Base-by-base conservation (phyloP, 1,140 invertebrate species). In the Ostrea edulis region DNA sequence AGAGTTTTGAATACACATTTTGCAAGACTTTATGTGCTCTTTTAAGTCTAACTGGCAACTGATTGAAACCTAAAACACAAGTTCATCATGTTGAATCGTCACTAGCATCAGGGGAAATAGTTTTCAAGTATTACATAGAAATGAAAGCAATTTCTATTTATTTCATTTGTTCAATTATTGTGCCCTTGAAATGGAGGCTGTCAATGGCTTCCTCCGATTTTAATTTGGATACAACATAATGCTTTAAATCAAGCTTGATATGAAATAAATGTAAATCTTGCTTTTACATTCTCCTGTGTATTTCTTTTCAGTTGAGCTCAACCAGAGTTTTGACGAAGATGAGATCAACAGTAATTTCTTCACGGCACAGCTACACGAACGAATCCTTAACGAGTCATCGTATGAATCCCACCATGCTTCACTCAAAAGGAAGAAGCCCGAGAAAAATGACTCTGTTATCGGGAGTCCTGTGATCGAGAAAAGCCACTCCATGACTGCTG, bases 361-460 rank as follows among this genome's bases (percentile, higher is more conserved):
- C 25, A 44, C 0, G 11, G 11, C 55, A 51, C 54, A n/a, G n/a
- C 17, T 20, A 51, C 86, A 62, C 51, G 55, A 55, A 22, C 51
- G 83, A 62, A 54, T 85, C 53, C 94, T 88, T 92, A 55, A 86
- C 22, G 86, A 85, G 82, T 82, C 35, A 44, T 44, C 93, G 22
- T 86, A 95, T 84, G 95, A 96, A 91, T 96, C 95, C 12, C 96
- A 96, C 87, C 96, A 96, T 93, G 95, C 96, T 25, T 96, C 96
- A 8, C 91, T 96, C 62, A 95, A 96, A 88, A 92, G 96, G 86
- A 96, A 96, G 92, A 96, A 96, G 86, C 90, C 89, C 8, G 92
- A 93, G 44, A 93, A 92, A 52, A 85, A 87, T 4, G 90, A 90
- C 35, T 90, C 90, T 0, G 52, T 71, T 3, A 81, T 77, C 29